Conservation (phyloP, 2,797 vertebrate genomes). For the Rhincodon typus region DNA sequence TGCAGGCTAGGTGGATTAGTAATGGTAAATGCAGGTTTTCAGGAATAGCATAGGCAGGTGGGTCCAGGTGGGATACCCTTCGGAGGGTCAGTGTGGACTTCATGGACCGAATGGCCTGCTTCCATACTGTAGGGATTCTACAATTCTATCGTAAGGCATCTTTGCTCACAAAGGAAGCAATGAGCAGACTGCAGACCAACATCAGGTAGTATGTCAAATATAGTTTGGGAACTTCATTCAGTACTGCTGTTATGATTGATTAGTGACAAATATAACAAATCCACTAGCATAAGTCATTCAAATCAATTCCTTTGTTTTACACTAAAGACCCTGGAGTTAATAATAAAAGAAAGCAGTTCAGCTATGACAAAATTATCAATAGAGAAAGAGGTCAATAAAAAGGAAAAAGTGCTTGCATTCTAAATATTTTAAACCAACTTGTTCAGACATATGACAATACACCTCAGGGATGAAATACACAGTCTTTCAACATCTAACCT, state of each 20-base stretch:
- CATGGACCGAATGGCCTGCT: too few species aligned
- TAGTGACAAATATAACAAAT: not conserved
- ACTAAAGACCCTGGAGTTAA: not conserved
- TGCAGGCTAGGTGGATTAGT: too few species aligned
- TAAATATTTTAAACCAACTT: too few species aligned
- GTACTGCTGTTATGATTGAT: not conserved
- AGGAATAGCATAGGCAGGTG: too few species aligned
- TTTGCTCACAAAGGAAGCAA: not conserved
- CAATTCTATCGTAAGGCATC: not conserved
- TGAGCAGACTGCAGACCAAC: not conserved
- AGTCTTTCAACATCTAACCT: too few species aligned
- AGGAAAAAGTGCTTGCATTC: not conserved
- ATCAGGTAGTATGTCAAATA: not conserved
- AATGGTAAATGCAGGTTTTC: too few species aligned
- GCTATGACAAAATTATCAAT: not conserved
- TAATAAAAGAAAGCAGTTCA: not conserved
- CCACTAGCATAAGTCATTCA: not conserved
- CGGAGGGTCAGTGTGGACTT: too few species aligned
- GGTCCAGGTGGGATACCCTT: too few species aligned
- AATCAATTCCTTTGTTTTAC: not conserved
- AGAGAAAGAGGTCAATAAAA: not conserved
- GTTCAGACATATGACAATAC: too few species aligned
- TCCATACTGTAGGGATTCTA: too few species aligned
- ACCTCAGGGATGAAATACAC: too few species aligned
- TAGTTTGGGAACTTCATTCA: not conserved